Evolutionary conservation across 2,113 vertebrate genomes (phyloP).

Genomic region (Sylvietta virens): DNA sequence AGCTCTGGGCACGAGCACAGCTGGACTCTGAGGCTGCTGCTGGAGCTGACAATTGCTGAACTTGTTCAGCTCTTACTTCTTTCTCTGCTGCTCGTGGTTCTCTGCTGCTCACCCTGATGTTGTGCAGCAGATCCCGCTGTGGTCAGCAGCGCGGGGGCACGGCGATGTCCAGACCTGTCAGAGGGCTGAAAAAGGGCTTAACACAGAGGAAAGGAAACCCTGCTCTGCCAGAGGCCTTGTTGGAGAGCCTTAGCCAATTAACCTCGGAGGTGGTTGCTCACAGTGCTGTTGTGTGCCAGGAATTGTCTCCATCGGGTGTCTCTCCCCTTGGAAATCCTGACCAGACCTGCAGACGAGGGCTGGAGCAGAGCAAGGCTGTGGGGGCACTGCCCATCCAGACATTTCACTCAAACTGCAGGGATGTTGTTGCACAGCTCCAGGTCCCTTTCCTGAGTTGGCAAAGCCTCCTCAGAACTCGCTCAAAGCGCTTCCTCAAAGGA

Average conservation of each 20-base stretch:
- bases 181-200: background rate
- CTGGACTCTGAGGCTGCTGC: background rate
- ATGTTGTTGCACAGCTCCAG: rapidly evolving
- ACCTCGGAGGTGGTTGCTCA: background rate
- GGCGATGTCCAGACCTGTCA: rapidly evolving
- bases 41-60: background rate
- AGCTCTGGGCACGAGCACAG: background rate
- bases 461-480: background rate
- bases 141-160: background rate
- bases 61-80: background rate
- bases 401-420: background rate
- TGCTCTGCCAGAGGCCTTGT: background rate
- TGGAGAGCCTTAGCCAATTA: background rate
- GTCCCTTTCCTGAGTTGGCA: background rate
- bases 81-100: background rate
- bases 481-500: background rate
- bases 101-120: background rate
- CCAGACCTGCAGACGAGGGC: background rate
- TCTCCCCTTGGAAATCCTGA: background rate
- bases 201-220: background rate
- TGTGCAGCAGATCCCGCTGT: background rate
- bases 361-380: background rate
- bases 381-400: background rate
- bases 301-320: background rate
- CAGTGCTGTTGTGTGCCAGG: background rate